Evolutionary conservation across 2,888 invertebrate species (phyloP).

Genomic region (Ophion obscuratus): DNA sequence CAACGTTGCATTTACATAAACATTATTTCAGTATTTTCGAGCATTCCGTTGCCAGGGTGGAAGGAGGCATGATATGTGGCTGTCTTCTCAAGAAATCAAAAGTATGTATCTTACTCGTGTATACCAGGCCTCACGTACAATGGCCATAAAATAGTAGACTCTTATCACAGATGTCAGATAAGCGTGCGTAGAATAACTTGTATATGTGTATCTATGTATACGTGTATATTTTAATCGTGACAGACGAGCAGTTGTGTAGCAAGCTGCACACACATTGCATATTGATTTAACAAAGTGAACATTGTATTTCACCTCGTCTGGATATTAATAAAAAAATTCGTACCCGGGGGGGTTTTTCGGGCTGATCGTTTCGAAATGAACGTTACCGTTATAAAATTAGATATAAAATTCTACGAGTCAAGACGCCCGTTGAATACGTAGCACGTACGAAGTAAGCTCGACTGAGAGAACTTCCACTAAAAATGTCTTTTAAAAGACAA

Average conservation of each 20-base stretch:
- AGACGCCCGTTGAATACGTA: background rate
- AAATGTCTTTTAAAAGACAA: background rate
- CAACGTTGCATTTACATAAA: background rate
- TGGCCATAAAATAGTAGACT: slow-evolving; percentile 32
- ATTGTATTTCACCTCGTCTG: slow-evolving; percentile 1
- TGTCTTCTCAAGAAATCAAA: slow-evolving; percentile 4
- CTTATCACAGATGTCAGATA: slow-evolving; percentile 40
- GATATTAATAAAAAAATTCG: background rate
- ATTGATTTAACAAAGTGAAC: slow-evolving; percentile 9
- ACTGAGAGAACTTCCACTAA: background rate
- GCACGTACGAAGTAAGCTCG: background rate
- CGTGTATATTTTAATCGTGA: background rate
- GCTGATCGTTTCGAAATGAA: background rate
- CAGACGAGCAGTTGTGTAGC: slow-evolving; percentile 26
- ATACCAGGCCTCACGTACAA: slow-evolving; percentile 9
- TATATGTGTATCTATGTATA: background rate
- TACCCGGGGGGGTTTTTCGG: background rate
- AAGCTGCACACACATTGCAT: slow-evolving; percentile 35
- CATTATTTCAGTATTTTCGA: background rate
- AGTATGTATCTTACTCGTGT: background rate
- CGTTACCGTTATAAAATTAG: background rate
- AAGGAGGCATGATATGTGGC: slow-evolving; percentile 4
- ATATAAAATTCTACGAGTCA: background rate
- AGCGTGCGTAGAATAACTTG: slow-evolving; percentile 12
- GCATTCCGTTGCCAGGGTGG: background rate